These are phyloP conservation scores for Antrozous pallidus DNA, from an alignment of 2,797 vertebrate genomes.

Conservation along the genomic window DNA sequence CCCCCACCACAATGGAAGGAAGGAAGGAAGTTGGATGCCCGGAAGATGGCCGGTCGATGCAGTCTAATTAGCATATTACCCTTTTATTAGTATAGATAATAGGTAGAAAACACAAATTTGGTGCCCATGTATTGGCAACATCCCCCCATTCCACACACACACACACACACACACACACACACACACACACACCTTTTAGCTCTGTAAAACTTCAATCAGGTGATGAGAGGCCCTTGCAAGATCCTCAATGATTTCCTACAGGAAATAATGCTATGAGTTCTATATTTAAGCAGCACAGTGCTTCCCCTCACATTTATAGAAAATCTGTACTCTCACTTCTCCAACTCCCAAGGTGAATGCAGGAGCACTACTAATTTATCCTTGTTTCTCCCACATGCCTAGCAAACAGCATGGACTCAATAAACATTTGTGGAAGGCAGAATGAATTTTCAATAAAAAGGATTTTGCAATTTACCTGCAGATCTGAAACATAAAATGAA, in stretches of 20 bases:
- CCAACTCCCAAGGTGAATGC: neutral
- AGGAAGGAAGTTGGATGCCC: too few species aligned
- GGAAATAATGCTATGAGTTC: neutral
- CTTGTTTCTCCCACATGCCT: neutral
- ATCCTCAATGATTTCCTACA: neutral
- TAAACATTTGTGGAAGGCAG: slow-evolving; percentile 37
- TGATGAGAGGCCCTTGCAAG: neutral
- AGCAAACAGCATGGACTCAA: slow-evolving; percentile 15
- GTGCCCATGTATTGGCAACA: neutral
- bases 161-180: neutral
- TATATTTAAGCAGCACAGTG: neutral
- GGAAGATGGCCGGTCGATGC: too few species aligned
- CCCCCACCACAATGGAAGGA: too few species aligned
- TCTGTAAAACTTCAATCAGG: neutral
- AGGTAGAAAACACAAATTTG: neutral
- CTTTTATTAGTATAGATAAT: too few species aligned
- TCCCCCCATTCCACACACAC: fast-evolving
- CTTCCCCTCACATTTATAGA: neutral
- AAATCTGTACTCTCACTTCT: neutral
- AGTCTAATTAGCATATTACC: too few species aligned
- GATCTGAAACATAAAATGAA: slow-evolving; percentile 39
- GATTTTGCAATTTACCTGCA: slow-evolving; percentile 48
- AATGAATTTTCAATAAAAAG: slow-evolving; percentile 63
- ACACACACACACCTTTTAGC: neutral
- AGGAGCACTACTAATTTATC: neutral